Base-by-base conservation (phyloP, 2,113 vertebrate genomes). In the Rhinolophus ferrumequinum region DNA sequence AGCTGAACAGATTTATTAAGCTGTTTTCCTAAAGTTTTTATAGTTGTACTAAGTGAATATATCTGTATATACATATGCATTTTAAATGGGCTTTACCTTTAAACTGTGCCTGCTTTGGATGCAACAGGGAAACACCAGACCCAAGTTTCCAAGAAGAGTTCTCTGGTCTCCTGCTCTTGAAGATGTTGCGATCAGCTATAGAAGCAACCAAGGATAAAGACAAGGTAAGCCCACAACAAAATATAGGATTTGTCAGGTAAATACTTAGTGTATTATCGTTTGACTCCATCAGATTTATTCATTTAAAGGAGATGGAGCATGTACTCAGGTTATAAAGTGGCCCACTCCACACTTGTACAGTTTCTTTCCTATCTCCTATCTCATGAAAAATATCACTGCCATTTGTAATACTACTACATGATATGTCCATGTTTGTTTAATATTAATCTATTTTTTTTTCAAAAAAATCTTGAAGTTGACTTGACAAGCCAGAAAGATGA, bases 111-210 rank as follows among this genome's bases (percentile, higher is more conserved):
- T 86, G 4, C 93, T 67, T 95, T 92, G 93, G 84, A 79, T 50
- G 97, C 67, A 30, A 88, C 89, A 99, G 99, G 99, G 98, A 99
- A 88, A 98, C 97, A 0, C 96, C 99, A 67, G 99, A 99, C 30
- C 98, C 98, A 35, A 99, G 99, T 95, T 99, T 99, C 97, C 99
- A 99, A 79, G 99, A 99, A 83, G 99, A 99, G 64, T 98, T 99
- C 54, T 99, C 99, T 9, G 99, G 99, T 95, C 98, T 99, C 73
- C 98, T 99, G 50, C 99, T 99, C 66, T 98, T 99, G 38, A 99
- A 99, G 97, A 99, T 99, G 99, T 90, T 99, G 44, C 98, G 98
- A 10, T 98, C 99, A 54, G 99, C 99, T 0, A 99, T 99, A 0
- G 99, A 98, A 58, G 99, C 99, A 18, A 99, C 99, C 22, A 99